Evolutionary conservation across 2,797 vertebrate genomes (phyloP), one percentile per base, ranked within the genome.

Genomic region (Bovichtus diacanthus): DNA sequence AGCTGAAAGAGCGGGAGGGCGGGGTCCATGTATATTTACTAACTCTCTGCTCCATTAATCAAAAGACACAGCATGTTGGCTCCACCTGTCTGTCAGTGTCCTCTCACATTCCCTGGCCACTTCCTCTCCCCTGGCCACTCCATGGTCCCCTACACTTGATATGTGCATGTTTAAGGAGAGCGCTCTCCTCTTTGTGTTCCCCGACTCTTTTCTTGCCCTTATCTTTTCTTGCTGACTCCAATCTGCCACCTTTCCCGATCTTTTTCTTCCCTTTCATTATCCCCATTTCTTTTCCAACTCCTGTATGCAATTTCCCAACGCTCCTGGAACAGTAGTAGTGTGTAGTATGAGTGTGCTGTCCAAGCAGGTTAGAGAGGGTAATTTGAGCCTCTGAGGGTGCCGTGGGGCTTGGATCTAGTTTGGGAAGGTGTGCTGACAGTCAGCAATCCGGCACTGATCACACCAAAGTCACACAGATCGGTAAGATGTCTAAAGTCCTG

Each of bases 1-100:
- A 93, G 93, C 94, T 90, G 81, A 92, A 93, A 89, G 77, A 79
- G 79, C 88, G 31, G 61, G 85, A 90, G 91, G 93, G 93, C 70
- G 89, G 89, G 88, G 83, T 66, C 91, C 91, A 94, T 95, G 94
- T 95, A 94, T 95, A 95, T 95, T 95, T 93, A 95, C 94, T 82
- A 93, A 88, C 87, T 82, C 87, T 66, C 61, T 18, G 80, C 88
- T 91, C 90, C 88, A 95, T 95, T 93, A 91, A 94, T 95, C 94
- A 95, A 91, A 90, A 91, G 88, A 82, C 85, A 79, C 81, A 81
- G 78, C 68, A 81, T 76, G 81, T 86, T 81, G 87, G 82, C 91
- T 92, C 87, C 85, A 89, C 82, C 87, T 91, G 93, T 93, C 93
- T 88, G 78, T 95, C 93, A 93, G 84, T 90, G 89, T 93, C 91